Base-by-base conservation (phyloP, 2,113 vertebrate genomes). In the Thamnaconus septentrionalis region DNA sequence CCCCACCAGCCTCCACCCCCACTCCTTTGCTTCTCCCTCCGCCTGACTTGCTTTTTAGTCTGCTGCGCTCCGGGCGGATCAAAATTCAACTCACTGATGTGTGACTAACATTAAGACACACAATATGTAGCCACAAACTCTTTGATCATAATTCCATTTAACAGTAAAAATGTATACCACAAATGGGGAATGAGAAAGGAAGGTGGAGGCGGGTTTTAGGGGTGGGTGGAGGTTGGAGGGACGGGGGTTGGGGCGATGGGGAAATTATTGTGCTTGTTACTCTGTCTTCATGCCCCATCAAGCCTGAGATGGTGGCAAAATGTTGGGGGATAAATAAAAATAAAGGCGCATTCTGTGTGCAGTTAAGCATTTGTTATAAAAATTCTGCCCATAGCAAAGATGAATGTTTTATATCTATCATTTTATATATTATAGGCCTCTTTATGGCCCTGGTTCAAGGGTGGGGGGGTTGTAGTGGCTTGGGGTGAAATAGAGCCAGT, bases 81-180 rank as follows among this genome's bases (percentile, higher is more conserved):
- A 85, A 76, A 88, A 86, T 88, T 83, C 79, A 85, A 74, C 76
- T 79, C 80, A 70, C 59, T 84, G 83, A 88, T 83, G 86, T 82
- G 87, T 85, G 88, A 91, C 85, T 91, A 90, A 90, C 66, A 70
- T 82, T 71, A 73, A 82, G 82, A 90, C 84, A 86, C 87, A 87
- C 82, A 88, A 88, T 90, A 76, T 56, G 59, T 76, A 72, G 81
- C 80, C 79, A 83, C 78, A 81, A 79, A 86, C 62, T 74, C 84
- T 88, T 91, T 89, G 87, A 91, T 91, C 88, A 88, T 66, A 84
- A 90, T 88, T 87, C 84, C 81, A 83, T 88, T 87, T 83, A 88
- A 87, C 87, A 83, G 79, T 80, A 80, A 78, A 82, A 88, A 77
- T 81, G 77, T 81, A 81, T 12, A 67, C 62, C 47, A 71, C 74